A percentile compares a stretch with the other conserved stretches of the same genome.
phyloP scores from a whole-genome alignment of 2,797 vertebrate genomes.

The Mormyrus hasselquistii region DNA sequence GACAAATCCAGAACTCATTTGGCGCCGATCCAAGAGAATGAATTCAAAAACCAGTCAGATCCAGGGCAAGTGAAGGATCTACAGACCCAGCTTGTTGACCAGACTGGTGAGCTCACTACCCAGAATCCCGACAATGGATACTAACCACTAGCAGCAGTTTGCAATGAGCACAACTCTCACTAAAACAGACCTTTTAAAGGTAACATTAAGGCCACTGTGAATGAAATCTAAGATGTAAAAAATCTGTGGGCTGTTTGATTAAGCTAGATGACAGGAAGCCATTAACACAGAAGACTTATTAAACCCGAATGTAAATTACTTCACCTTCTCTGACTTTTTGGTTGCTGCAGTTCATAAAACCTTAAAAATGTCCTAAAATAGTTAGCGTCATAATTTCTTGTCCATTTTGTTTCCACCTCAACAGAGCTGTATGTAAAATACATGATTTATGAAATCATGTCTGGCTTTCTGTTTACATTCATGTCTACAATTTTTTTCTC shows the following conservation, averaged over 20 bases:
- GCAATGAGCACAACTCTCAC: neutral
- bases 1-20: conserved; percentile 34
- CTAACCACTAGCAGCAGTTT: conserved; percentile 38
- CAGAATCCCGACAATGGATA: conserved; percentile 26
- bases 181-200: neutral
- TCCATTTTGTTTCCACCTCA: neutral
- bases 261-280: neutral
- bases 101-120: conserved; percentile 27
- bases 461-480: conserved; percentile 23
- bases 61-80: conserved; percentile 18
- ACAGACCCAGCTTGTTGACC: conserved; percentile 29
- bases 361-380: neutral
- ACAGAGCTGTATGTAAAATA: neutral
- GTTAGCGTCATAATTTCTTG: neutral
- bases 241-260: neutral
- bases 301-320: neutral
- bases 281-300: neutral
- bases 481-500: neutral
- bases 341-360: neutral
- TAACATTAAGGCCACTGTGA: neutral
- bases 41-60: conserved; percentile 37
- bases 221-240: neutral
- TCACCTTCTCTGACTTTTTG: neutral
- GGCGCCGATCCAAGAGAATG: conserved; percentile 39
- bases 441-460: neutral